Evolutionary conservation across 1,140 invertebrate genomes (phyloP), one percentile per base, ranked within the genome.

Genomic region (Drosophila arizonae): DNA sequence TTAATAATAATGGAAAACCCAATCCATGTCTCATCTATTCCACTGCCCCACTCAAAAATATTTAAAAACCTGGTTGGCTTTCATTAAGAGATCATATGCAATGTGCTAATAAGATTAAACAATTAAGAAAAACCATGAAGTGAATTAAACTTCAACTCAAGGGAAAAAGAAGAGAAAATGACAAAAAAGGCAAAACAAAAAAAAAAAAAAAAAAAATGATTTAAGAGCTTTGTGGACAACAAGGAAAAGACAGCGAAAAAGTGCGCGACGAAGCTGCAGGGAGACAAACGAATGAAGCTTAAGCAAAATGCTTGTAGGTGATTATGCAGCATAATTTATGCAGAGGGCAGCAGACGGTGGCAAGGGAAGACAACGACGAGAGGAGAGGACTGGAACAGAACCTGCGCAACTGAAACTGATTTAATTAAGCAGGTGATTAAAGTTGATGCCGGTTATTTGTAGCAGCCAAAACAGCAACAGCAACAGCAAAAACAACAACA

Each of bases 371-470:
- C 17, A 17, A 17, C 17, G 17, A 17, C 17, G 17, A 17, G 17
- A 17, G 28, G 13, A 45, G n/a, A 56, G 56, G 24, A 43, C 24
- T 50, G 41, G n/a, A 43, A 36, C 30, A 57, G 36, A 11, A 56
- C 74, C 74, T 75, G 68, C 56, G 54, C 51, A 67, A 79, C 68
- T 76, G 77, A 80, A 90, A 86, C 86, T 88, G 85, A 88, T 88
- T 88, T 88, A 88, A 88, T 88, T 80, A 88, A 90, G 75, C 88
- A 90, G 86, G 81, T 90, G 86, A 90, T 90, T 90, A 90, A 90
- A 90, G 87, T 87, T 90, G 81, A 88, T 87, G 81, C 87, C 77
- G 73, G 69, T 77, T 90, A 88, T 90, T 90, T 90, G 82, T 90
- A 79, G 75, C 79, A 69, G 77, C 60, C 78, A 77, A 84, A 73